These are phyloP conservation scores for Ormyrus thymus DNA, from an alignment of 2,888 invertebrate species.

Conservation along the genomic window DNA sequence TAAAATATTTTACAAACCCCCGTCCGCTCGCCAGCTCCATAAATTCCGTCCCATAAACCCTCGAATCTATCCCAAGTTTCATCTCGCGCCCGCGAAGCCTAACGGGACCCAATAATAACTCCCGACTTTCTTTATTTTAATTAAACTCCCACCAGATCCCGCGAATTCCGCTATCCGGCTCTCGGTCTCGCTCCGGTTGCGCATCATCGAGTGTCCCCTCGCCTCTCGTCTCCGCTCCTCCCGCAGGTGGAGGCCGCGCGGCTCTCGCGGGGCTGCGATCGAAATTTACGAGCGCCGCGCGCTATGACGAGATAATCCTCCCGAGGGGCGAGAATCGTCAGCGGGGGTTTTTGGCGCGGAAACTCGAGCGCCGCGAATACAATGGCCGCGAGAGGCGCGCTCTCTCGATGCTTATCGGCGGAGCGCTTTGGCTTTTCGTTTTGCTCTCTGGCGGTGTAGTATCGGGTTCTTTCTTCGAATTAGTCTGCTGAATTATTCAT, in stretches of 20 bases:
- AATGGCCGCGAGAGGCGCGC: constrained; percentile 3
- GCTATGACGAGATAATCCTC: constrained; percentile 48
- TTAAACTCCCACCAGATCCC: not conserved
- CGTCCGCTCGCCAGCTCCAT: too few relatives aligned
- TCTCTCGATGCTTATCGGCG: not conserved
- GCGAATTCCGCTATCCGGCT: not conserved
- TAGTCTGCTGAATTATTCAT: constrained; percentile 11
- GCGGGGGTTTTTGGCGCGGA: constrained; percentile 22
- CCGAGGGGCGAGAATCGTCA: not conserved
- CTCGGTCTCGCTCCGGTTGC: constrained; percentile 24
- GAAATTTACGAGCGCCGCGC: not conserved
- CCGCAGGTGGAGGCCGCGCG: not conserved
- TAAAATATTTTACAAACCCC: too few relatives aligned
- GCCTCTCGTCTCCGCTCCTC: not conserved
- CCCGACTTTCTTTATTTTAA: too few relatives aligned
- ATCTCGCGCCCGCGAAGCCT: too few relatives aligned
- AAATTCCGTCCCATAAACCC: too few relatives aligned
- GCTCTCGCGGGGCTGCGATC: not conserved
- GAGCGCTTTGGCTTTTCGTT: not conserved
- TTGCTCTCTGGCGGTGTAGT: not conserved
- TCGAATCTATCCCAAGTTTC: too few relatives aligned
- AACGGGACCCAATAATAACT: too few relatives aligned
- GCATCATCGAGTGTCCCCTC: not conserved
- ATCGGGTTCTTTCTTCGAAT: not conserved
- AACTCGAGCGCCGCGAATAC: constrained; percentile 26